Evolutionary conservation across 2,113 vertebrate genomes (phyloP).

Genomic region (Sisor rabdophorus): DNA sequence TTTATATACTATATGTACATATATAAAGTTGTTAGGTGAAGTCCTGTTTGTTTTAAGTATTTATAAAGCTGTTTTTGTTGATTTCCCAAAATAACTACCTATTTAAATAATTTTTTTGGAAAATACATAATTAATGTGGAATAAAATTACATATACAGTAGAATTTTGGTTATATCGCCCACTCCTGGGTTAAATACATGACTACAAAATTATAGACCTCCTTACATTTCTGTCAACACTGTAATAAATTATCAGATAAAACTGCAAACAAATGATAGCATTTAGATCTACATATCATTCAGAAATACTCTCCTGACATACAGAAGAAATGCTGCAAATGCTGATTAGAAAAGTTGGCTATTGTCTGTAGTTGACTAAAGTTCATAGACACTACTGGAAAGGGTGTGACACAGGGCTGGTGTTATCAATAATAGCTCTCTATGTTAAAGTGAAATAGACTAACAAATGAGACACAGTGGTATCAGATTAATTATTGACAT

Average conservation of each 20-base stretch:
- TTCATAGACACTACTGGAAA: conserved; percentile 6
- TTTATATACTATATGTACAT: no score
- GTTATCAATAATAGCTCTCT: conserved; percentile 38
- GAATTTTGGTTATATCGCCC: no score
- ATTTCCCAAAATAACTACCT: no score
- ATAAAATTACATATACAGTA: no score
- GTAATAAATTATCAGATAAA: neutral
- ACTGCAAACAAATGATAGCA: neutral
- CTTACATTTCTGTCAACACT: neutral
- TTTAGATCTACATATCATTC: neutral
- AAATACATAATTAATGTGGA: no score
- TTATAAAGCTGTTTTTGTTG: no score
- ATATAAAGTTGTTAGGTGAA: no score
- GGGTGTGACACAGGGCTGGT: conserved; percentile 18
- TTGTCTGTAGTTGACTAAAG: conserved; percentile 25
- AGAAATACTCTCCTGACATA: neutral
- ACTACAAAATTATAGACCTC: neutral
- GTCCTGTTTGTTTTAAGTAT: no score
- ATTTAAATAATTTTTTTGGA: no score
- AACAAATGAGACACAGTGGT: neutral
- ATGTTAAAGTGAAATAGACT: conserved; percentile 16
- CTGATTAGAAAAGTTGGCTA: neutral
- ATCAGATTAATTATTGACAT: neutral
- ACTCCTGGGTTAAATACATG: neutral
- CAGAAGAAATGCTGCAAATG: neutral